Conservation (phyloP, 2,888 invertebrate genomes). For the Aporophyla nigra region DNA sequence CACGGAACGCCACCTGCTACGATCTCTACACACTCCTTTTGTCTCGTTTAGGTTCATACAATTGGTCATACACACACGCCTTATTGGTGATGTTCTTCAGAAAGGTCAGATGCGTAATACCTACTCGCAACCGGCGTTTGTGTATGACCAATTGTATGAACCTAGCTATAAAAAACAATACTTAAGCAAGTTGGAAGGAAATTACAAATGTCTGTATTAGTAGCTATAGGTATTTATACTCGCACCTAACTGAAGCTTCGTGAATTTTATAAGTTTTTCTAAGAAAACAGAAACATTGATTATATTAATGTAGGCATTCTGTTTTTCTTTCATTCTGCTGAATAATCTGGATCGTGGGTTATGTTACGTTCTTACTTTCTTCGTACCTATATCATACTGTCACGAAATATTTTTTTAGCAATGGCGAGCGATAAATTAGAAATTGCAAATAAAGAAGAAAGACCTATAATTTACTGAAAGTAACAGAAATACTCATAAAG, state of each 20-base stretch:
- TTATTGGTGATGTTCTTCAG: too few relatives aligned
- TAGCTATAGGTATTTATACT: background rate
- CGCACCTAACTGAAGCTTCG: background rate
- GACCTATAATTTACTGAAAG: background rate
- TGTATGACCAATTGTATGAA: too few relatives aligned
- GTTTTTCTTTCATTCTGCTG: constrained; percentile 23
- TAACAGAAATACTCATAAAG: background rate
- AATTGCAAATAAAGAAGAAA: background rate
- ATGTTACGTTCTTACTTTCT: constrained; percentile 6
- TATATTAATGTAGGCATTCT: background rate
- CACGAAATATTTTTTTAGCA: background rate
- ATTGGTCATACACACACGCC: too few relatives aligned
- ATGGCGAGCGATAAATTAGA: background rate
- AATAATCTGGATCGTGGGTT: background rate
- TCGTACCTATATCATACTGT: background rate
- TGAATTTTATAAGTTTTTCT: constrained; percentile 9
- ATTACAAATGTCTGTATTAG: background rate
- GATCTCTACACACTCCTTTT: too few relatives aligned
- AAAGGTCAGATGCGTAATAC: too few relatives aligned
- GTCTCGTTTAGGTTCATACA: too few relatives aligned
- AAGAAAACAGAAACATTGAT: constrained; percentile 21
- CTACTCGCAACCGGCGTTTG: too few relatives aligned
- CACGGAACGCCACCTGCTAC: too few relatives aligned
- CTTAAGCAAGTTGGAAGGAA: too few relatives aligned
- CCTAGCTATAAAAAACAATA: too few relatives aligned